Conservation (phyloP, 2,888 invertebrate genomes). For the Tetheella fluctuosa region DNA sequence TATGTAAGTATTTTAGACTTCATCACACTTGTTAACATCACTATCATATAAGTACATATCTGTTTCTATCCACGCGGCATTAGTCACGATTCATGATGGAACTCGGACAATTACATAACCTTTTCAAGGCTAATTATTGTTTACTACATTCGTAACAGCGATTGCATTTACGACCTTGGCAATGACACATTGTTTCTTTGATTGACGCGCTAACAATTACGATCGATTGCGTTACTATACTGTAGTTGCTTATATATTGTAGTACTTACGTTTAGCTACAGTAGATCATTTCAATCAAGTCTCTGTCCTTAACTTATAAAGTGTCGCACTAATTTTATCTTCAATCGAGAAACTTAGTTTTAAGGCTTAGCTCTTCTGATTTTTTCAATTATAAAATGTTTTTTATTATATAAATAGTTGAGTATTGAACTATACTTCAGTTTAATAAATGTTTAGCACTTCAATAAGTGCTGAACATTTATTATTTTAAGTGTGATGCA, state of each 20-base stretch:
- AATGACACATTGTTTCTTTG: slow-evolving; percentile 32
- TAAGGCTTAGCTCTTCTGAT: too few species aligned
- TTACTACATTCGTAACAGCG: slow-evolving; percentile 35
- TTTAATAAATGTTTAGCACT: background rate
- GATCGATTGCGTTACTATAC: background rate
- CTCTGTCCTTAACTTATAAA: too few species aligned
- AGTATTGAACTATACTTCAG: too few species aligned
- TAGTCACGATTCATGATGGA: background rate
- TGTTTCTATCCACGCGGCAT: background rate
- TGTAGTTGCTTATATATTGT: too few species aligned
- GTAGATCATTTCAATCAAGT: background rate
- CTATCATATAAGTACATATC: background rate
- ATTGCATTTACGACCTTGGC: slow-evolving; percentile 43
- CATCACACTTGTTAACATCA: background rate
- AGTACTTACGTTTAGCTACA: background rate
- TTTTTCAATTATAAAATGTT: too few species aligned
- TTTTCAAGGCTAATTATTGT: slow-evolving; percentile 30
- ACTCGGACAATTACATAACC: slow-evolving; percentile 11
- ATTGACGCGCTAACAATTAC: slow-evolving; percentile 1
- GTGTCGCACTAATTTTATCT: too few species aligned
- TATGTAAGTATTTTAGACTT: too few species aligned
- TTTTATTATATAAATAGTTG: too few species aligned
- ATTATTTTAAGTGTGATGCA: too few species aligned
- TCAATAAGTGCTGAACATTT: too few species aligned
- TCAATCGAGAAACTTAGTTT: too few species aligned